phyloP scores from a whole-genome alignment of 2,797 vertebrate species.

The Clarias pachynema region DNA sequence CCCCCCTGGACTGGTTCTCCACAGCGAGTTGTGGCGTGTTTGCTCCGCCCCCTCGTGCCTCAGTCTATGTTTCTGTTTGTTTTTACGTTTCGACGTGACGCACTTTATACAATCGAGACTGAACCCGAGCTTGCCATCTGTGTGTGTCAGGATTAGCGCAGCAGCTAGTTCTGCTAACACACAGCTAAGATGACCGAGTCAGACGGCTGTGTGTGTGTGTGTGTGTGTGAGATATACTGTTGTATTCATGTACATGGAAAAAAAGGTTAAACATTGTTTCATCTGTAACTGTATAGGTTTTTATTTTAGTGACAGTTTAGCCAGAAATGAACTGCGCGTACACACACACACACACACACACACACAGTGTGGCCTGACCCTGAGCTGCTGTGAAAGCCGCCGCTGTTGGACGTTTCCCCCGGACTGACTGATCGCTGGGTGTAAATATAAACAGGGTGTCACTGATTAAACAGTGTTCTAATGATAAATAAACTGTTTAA shows the following conservation, averaged over 20 bases:
- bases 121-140: slow-evolving; percentile 39
- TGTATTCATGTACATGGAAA: slow-evolving; percentile 5
- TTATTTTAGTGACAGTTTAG: background rate
- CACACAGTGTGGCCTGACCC: slow-evolving; percentile 8
- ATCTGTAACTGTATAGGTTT: slow-evolving; percentile 32
- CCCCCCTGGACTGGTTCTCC: background rate
- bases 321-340: background rate
- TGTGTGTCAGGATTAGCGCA: slow-evolving; percentile 30
- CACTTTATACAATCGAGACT: slow-evolving; percentile 82
- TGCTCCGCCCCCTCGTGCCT: slow-evolving; percentile 63
- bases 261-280: background rate
- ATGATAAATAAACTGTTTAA: slow-evolving; percentile 28
- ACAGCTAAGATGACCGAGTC: slow-evolving; percentile 60
- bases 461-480: slow-evolving; percentile 17
- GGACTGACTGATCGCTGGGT: slow-evolving; percentile 23
- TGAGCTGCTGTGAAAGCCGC: slow-evolving; percentile 49
- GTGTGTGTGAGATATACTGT: slow-evolving; percentile 11
- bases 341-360: background rate
- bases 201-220: slow-evolving; percentile 27
- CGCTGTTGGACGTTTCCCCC: slow-evolving; percentile 21
- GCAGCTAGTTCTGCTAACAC: slow-evolving; percentile 46
- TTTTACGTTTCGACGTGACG: slow-evolving; percentile 69
- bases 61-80: slow-evolving; percentile 59
- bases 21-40: background rate
- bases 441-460: slow-evolving; percentile 44